phyloP scores from a whole-genome alignment of 92 coral and sea anemone genomes.

The Galaxea fascicularis region DNA sequence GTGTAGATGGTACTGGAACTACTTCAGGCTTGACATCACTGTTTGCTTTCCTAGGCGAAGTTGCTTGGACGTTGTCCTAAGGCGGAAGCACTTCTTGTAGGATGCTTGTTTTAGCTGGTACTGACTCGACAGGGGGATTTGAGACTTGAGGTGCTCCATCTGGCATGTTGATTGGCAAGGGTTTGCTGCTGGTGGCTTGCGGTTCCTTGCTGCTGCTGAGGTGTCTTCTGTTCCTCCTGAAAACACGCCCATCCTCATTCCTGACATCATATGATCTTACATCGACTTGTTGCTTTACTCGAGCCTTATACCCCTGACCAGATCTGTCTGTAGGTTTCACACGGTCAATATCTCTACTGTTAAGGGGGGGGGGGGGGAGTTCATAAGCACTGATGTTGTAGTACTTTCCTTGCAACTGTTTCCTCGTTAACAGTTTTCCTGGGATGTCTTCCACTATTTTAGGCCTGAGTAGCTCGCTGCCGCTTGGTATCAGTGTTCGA shows the following conservation, averaged over 20 bases:
- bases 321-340: conserved; percentile 27
- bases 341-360: conserved; percentile 29
- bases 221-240: conserved; percentile 50
- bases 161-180: too few relatives aligned
- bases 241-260: conserved; percentile 38
- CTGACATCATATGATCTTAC: conserved; percentile 58
- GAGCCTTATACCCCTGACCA: conserved; percentile 30
- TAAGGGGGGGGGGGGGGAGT: conserved; percentile 5
- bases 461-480: conserved; percentile 34
- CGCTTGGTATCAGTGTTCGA: conserved; percentile 35
- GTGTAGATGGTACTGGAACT: background rate
- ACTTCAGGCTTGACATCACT: background rate
- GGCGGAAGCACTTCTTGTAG: background rate
- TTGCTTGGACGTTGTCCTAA: background rate
- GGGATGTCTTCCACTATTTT: too few relatives aligned
- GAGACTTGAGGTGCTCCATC: background rate
- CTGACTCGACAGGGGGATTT: background rate
- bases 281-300: conserved; percentile 44
- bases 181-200: too few relatives aligned
- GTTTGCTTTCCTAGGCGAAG: background rate
- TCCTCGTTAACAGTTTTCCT: conserved; percentile 14
- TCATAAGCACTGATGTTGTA: conserved; percentile 30
- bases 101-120: background rate
- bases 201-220: too few relatives aligned
- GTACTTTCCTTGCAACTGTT: background rate